These are phyloP conservation scores for Hermetia illucens DNA, from an alignment of 1,140 invertebrate genomes.

Conservation along the genomic window DNA sequence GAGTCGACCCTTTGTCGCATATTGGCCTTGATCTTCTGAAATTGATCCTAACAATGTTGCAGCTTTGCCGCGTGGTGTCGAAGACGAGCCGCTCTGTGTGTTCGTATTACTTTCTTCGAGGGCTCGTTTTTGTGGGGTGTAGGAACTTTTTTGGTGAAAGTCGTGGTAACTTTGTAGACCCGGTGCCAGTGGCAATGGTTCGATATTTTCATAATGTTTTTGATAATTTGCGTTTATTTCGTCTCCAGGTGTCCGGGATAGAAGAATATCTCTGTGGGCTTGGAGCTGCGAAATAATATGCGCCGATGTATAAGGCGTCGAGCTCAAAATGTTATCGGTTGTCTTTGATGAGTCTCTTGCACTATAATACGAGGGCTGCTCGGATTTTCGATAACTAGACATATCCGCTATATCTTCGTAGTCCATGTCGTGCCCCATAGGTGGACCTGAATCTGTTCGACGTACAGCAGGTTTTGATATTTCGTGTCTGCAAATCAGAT, in stretches of 20 bases:
- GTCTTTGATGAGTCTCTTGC: not conserved
- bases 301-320: slow-evolving; percentile 10
- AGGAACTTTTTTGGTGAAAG: slow-evolving; percentile 13
- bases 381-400: not conserved
- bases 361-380: not conserved
- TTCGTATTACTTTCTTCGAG: not conserved
- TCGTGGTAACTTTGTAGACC: not conserved
- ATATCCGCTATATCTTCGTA: not conserved
- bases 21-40: slow-evolving; percentile 4
- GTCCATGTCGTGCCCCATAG: not conserved
- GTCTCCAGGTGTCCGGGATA: slow-evolving; percentile 27
- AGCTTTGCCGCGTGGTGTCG: slow-evolving; percentile 5
- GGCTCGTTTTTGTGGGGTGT: not conserved
- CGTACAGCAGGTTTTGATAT: slow-evolving; percentile 2
- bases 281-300: slow-evolving; percentile 18
- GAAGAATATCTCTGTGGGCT: slow-evolving; percentile 18
- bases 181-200: slow-evolving; percentile 16
- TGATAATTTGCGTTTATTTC: slow-evolving; percentile 15
- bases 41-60: slow-evolving; percentile 14
- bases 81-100: not conserved
- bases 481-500: not conserved
- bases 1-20: not conserved
- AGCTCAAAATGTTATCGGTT: not conserved
- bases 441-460: slow-evolving; percentile 3
- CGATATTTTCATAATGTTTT: slow-evolving; percentile 1